Evolutionary conservation across 2,113 vertebrate genomes (phyloP).

Genomic region (Neofelis nebulosa): DNA sequence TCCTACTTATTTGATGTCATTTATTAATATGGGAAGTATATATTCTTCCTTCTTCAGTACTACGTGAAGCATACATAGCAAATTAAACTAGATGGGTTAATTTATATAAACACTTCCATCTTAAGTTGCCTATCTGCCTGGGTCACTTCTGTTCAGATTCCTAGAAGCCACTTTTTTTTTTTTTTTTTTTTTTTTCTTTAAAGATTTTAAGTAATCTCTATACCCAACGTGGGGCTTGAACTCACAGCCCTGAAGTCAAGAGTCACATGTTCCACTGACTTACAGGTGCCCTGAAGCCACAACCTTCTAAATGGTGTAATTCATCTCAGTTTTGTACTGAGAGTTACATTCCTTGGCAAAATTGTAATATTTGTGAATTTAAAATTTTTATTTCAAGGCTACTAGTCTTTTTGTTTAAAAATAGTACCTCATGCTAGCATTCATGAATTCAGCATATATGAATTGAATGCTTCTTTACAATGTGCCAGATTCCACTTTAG

Average conservation of each 20-base stretch:
- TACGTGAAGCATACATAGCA: slow-evolving; percentile 80
- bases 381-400: neutral
- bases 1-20: slow-evolving; percentile 79
- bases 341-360: neutral
- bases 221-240: too few relatives aligned
- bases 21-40: slow-evolving; percentile 82
- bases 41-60: slow-evolving; percentile 79
- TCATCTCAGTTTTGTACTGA: slow-evolving; percentile 21
- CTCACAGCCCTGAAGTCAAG: too few relatives aligned
- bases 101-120: slow-evolving; percentile 86
- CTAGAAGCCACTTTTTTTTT: slow-evolving; percentile 25
- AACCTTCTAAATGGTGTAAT: neutral
- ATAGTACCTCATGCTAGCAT: neutral
- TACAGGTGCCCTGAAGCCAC: neutral
- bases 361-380: slow-evolving; percentile 13
- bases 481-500: neutral
- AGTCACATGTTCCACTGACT: too few relatives aligned
- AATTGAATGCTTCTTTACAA: neutral
- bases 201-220: too few relatives aligned
- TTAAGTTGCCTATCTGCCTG: slow-evolving; percentile 75
- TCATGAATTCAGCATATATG: neutral
- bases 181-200: too few relatives aligned
- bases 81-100: slow-evolving; percentile 85
- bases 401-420: slow-evolving; percentile 8
- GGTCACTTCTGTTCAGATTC: slow-evolving; percentile 58